Evolutionary conservation across 2,888 invertebrate genomes (phyloP).

Genomic region (Meloe dianella): DNA sequence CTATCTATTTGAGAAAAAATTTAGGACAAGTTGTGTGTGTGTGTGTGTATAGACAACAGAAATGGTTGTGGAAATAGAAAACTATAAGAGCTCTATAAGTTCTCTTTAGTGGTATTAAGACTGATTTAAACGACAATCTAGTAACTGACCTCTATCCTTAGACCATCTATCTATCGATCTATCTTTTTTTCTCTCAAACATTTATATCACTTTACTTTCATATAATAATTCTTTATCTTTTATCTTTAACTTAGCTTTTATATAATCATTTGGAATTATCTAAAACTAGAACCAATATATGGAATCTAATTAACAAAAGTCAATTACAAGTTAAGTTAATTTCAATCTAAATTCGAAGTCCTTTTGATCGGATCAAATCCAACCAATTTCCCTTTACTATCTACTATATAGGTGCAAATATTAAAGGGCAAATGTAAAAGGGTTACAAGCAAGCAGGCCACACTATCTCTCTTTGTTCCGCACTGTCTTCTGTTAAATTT

Average conservation of each 20-base stretch:
- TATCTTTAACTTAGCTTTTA: too few species aligned
- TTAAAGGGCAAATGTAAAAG: too few species aligned
- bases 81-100: conserved; percentile 43
- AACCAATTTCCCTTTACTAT: too few species aligned
- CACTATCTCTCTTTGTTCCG: too few species aligned
- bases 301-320: not conserved
- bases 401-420: too few species aligned
- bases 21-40: not conserved
- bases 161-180: conserved; percentile 37
- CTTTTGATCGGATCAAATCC: not conserved
- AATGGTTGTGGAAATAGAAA: conserved; percentile 40
- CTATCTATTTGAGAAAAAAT: too few species aligned
- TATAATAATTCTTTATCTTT: not conserved
- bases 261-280: not conserved
- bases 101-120: conserved; percentile 41
- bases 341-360: not conserved
- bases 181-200: conserved; percentile 17
- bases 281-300: not conserved
- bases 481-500: too few species aligned
- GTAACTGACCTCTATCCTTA: conserved; percentile 35
- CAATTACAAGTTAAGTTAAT: not conserved
- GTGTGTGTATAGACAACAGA: not conserved
- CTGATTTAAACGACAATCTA: conserved; percentile 44
- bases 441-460: too few species aligned
- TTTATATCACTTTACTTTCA: not conserved